phyloP scores from a whole-genome alignment of 2,888 invertebrate genomes.

The Anthophora plumipes region DNA sequence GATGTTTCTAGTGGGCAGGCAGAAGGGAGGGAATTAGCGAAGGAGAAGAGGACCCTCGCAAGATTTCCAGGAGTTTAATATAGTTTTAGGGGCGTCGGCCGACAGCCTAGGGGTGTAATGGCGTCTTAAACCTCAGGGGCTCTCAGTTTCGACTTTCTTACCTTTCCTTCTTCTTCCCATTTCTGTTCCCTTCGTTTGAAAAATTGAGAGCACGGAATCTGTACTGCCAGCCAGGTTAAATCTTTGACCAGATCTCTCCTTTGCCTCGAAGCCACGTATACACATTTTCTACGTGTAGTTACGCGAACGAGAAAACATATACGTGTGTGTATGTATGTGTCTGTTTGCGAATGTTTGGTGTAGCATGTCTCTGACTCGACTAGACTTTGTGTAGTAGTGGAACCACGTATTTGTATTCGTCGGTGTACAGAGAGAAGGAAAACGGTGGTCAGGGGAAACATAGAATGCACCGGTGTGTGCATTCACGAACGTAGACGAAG shows the following conservation, averaged over 20 bases:
- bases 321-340: neutral
- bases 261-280: conserved; percentile 55
- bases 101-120: conserved; percentile 82
- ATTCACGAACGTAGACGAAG: conserved; percentile 46
- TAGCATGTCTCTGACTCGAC: neutral
- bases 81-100: conserved; percentile 84
- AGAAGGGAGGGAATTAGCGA: conserved; percentile 71
- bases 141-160: conserved; percentile 75
- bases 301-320: conserved; percentile 70
- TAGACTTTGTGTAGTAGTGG: neutral
- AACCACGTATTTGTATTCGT: neutral
- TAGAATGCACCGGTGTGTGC: conserved; percentile 52
- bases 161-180: conserved; percentile 1
- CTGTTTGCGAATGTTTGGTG: no score
- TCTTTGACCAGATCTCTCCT: conserved; percentile 66
- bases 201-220: conserved; percentile 73
- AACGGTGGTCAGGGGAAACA: conserved; percentile 6
- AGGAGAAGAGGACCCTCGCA: conserved; percentile 75
- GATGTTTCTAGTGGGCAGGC: conserved; percentile 47
- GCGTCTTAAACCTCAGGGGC: conserved; percentile 84
- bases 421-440: neutral
- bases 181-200: conserved; percentile 43
- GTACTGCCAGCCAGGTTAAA: conserved; percentile 62
- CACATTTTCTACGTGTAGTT: conserved; percentile 58
- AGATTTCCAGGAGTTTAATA: conserved; percentile 85